Conservation (phyloP, 2,888 invertebrate species). For the Hesperia comma region DNA sequence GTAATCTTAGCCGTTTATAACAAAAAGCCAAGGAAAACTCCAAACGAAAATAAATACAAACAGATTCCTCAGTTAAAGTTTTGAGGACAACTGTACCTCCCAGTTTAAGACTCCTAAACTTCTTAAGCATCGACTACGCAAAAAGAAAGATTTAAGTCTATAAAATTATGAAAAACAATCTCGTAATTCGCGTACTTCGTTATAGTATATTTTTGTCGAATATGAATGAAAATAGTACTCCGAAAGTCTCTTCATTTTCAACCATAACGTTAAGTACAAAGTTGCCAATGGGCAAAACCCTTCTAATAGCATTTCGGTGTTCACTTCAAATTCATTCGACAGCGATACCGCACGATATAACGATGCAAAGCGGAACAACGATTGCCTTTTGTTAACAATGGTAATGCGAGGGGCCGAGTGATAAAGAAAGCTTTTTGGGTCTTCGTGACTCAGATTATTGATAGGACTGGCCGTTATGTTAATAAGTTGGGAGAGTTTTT, state of each 20-base stretch:
- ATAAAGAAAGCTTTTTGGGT: slow-evolving; percentile 11
- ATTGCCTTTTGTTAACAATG: slow-evolving; percentile 25
- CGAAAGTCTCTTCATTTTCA: neutral
- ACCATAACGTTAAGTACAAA: slow-evolving; percentile 17
- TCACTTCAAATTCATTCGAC: slow-evolving; percentile 22
- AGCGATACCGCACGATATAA: slow-evolving; percentile 1
- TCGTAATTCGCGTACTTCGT: no score
- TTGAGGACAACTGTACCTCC: no score
- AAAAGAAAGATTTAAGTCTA: no score
- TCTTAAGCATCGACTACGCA: no score
- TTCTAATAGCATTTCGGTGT: slow-evolving; percentile 44
- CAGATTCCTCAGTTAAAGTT: no score
- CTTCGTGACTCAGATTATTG: slow-evolving; percentile 4
- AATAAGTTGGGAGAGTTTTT: slow-evolving; percentile 7
- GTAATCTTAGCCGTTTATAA: no score
- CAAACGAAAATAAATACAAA: no score
- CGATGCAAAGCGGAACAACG: slow-evolving; percentile 8
- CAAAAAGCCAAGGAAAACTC: no score
- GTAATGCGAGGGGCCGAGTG: slow-evolving; percentile 4
- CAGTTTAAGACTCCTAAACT: no score
- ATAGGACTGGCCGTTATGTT: slow-evolving; percentile 2
- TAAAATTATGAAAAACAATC: no score
- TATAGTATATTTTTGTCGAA: neutral
- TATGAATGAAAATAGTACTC: neutral
- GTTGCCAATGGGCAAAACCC: slow-evolving; percentile 37